A percentile compares a stretch with the other conserved stretches of the same genome.
Conservation (phyloP, 2,888 invertebrate species). For the Amphipyra berbera region DNA sequence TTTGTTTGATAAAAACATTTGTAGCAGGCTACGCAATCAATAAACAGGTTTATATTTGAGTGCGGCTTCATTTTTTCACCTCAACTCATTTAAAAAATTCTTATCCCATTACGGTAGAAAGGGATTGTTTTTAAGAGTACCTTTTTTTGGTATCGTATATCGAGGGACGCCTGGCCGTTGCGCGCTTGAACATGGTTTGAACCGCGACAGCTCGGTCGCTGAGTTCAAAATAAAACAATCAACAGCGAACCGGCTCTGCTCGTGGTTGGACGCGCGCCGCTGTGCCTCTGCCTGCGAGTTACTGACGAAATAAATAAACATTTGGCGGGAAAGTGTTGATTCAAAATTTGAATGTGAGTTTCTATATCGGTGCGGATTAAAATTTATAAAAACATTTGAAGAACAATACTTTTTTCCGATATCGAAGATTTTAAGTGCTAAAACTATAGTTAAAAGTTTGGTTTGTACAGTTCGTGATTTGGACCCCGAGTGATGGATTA, state of each 20-base stretch:
- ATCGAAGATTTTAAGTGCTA: slow-evolving; percentile 11
- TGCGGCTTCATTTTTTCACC: slow-evolving; percentile 51
- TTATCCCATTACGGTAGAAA: slow-evolving; percentile 58
- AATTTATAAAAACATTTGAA: slow-evolving; percentile 6
- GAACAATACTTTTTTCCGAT: background rate
- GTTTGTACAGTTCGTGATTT: slow-evolving; percentile 61
- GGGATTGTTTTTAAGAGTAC: slow-evolving; percentile 63
- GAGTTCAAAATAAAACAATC: slow-evolving; percentile 84
- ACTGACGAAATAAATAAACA: slow-evolving; percentile 65
- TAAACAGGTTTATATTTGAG: slow-evolving; percentile 53
- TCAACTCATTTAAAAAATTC: slow-evolving; percentile 48
- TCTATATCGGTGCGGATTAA: slow-evolving; percentile 4
- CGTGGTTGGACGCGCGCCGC: slow-evolving; percentile 79
- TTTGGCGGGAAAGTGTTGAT: slow-evolving; percentile 79
- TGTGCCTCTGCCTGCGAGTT: slow-evolving; percentile 54
- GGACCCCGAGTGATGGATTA: slow-evolving; percentile 69
- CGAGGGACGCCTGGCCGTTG: slow-evolving; percentile 64
- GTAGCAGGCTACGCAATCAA: slow-evolving; percentile 30
- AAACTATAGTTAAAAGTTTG: slow-evolving; percentile 27
- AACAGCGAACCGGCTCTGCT: slow-evolving; percentile 85
- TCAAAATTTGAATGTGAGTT: slow-evolving; percentile 43
- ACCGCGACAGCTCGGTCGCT: slow-evolving; percentile 54
- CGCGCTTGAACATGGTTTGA: slow-evolving; percentile 50
- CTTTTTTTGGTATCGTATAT: slow-evolving; percentile 69
- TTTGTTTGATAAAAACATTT: slow-evolving; percentile 11